Evolutionary conservation across 2,888 invertebrate genomes (phyloP).

Genomic region (Ptycholaimellus sp.): DNA sequence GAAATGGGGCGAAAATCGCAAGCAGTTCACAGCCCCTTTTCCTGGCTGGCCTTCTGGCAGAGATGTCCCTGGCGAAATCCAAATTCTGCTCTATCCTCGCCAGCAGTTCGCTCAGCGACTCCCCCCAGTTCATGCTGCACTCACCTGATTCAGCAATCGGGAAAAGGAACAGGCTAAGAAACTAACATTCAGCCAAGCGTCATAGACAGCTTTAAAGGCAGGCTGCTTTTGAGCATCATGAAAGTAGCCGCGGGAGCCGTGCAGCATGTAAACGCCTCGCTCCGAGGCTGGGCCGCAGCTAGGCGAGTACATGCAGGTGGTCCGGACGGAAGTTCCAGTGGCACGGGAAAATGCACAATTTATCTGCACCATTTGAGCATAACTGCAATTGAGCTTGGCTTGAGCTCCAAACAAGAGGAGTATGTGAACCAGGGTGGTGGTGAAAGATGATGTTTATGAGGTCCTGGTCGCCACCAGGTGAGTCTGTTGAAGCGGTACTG

Average conservation of each 20-base stretch:
- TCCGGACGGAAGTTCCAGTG: constrained; percentile 75
- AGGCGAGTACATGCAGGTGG: constrained; percentile 75
- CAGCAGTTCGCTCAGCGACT: too few species aligned
- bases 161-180: too few species aligned
- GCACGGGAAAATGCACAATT: constrained; percentile 53
- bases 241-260: constrained; percentile 65
- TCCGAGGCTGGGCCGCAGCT: constrained; percentile 48
- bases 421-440: constrained; percentile 43
- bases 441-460: constrained; percentile 70
- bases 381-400: not conserved
- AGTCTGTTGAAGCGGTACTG: constrained; percentile 56
- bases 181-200: too few species aligned
- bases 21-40: too few species aligned
- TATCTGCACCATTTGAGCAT: constrained; percentile 34
- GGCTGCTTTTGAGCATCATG: constrained; percentile 55
- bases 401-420: not conserved
- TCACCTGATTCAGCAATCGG: too few species aligned
- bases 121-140: too few species aligned
- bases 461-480: constrained; percentile 95
- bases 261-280: constrained; percentile 51
- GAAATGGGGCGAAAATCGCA: too few species aligned
- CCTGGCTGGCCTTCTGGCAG: too few species aligned
- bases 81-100: too few species aligned
- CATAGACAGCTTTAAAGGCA: constrained; percentile 47
- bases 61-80: too few species aligned